Evolutionary conservation across 2,113 vertebrate species (phyloP).

Genomic region (Poecilia latipinna): DNA sequence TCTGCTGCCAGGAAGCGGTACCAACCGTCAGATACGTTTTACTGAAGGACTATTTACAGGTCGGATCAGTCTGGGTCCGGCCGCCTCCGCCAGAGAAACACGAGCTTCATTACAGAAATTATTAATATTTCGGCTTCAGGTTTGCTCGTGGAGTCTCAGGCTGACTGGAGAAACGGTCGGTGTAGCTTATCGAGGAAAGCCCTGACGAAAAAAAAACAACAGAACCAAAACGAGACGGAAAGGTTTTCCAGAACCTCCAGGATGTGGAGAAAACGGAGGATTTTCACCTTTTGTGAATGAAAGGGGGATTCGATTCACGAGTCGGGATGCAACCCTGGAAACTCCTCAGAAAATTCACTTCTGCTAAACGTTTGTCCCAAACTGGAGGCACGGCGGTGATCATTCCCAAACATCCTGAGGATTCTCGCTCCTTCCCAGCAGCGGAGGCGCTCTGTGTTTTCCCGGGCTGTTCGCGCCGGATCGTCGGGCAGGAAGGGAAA

Average conservation of each 20-base stretch:
- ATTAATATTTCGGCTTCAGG: neutral
- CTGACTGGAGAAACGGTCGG: conserved; percentile 8
- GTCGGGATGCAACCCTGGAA: neutral
- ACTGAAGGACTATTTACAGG: conserved; percentile 70
- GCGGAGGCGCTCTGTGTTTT: neutral
- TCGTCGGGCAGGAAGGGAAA: neutral
- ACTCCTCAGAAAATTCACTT: neutral
- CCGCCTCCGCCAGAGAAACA: neutral
- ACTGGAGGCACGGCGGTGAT: neutral
- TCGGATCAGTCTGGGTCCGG: conserved; percentile 32
- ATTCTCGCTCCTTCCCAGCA: neutral
- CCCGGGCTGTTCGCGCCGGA: too few relatives aligned
- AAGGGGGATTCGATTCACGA: neutral
- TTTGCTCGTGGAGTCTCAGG: conserved; percentile 2
- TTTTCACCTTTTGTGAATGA: neutral
- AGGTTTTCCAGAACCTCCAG: neutral
- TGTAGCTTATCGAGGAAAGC: conserved; percentile 57
- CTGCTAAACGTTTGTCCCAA: neutral
- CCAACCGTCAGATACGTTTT: conserved; percentile 35
- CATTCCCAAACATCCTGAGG: too few relatives aligned
- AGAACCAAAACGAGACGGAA: neutral
- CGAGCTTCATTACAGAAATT: neutral
- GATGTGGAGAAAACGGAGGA: neutral
- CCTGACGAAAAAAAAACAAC: neutral
- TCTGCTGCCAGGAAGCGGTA: conserved; percentile 65